A percentile compares a stretch with the other conserved stretches of the same genome.
Evolutionary conservation across 2,113 vertebrate genomes (phyloP).

Genomic region (Callaeas wilsoni): DNA sequence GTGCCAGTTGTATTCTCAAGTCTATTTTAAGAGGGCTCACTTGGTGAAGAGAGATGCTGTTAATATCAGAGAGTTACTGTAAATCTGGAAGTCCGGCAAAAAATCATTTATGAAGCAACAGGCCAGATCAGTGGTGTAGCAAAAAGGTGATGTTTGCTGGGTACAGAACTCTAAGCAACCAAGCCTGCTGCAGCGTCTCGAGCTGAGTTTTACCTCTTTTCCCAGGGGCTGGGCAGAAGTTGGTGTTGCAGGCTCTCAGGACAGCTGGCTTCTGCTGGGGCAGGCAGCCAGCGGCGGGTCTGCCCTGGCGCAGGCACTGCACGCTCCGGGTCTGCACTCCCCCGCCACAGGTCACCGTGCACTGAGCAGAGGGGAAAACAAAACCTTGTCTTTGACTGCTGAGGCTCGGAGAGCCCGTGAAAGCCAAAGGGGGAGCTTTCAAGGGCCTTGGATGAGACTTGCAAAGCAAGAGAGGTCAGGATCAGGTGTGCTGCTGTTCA

Average conservation of each 20-base stretch:
- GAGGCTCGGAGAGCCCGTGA: not conserved
- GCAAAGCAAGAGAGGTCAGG: not conserved
- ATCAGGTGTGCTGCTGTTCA: not conserved
- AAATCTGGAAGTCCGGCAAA: not conserved
- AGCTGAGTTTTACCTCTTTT: constrained; percentile 67
- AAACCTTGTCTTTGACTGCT: not conserved
- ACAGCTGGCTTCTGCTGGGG: constrained; percentile 82
- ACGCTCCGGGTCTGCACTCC: constrained; percentile 87
- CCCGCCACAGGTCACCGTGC: constrained; percentile 93
- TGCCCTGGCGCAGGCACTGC: constrained; percentile 88
- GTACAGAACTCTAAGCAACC: not conserved
- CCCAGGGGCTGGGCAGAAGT: constrained; percentile 83
- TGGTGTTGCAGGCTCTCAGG: constrained; percentile 90
- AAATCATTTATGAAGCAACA: not conserved
- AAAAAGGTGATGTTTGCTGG: not conserved
- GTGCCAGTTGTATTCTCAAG: not conserved
- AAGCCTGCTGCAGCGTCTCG: not conserved
- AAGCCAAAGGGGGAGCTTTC: not conserved
- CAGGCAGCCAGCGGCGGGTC: constrained; percentile 78
- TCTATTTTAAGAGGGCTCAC: not conserved
- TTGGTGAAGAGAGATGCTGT: not conserved
- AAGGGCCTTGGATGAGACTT: not conserved
- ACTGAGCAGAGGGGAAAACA: constrained; percentile 69
- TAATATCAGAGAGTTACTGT: not conserved
- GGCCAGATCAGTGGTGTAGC: not conserved